Conservation (phyloP, 2,797 vertebrate genomes). For the Chaetodon trifasciatus region DNA sequence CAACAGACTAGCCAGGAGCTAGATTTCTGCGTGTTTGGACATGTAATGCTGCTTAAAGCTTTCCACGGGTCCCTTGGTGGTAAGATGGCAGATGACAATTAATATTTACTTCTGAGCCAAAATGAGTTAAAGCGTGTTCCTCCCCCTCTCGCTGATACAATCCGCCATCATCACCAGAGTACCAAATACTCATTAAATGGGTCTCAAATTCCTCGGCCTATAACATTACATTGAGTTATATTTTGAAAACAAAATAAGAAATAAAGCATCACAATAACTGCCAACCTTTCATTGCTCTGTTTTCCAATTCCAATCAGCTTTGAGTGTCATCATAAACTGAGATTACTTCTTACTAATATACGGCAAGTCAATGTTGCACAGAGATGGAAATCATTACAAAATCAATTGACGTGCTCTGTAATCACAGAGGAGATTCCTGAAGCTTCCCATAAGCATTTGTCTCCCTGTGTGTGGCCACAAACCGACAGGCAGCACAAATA, state of each 20-base stretch:
- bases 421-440: slow-evolving; percentile 67
- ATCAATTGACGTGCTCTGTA: slow-evolving; percentile 70
- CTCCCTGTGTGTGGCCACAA: slow-evolving; percentile 73
- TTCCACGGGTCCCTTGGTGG: slow-evolving; percentile 24
- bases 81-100: slow-evolving; percentile 40
- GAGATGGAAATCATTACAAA: slow-evolving; percentile 75
- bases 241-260: slow-evolving; percentile 49
- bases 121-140: slow-evolving; percentile 32
- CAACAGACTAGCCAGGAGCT: slow-evolving; percentile 72
- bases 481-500: slow-evolving; percentile 76
- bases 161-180: neutral
- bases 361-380: slow-evolving; percentile 51
- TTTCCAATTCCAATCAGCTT: slow-evolving; percentile 53
- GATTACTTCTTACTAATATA: slow-evolving; percentile 58
- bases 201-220: neutral
- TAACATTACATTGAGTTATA: neutral
- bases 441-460: slow-evolving; percentile 74
- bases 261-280: slow-evolving; percentile 46
- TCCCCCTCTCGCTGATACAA: slow-evolving; percentile 5
- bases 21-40: slow-evolving; percentile 56
- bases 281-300: slow-evolving; percentile 41
- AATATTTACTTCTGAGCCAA: slow-evolving; percentile 32
- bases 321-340: slow-evolving; percentile 60
- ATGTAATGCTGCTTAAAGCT: slow-evolving; percentile 51
- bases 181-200: neutral